These are phyloP conservation scores for Paradisaea rubra DNA, from an alignment of 2,113 vertebrate species.

Conservation along the genomic window DNA sequence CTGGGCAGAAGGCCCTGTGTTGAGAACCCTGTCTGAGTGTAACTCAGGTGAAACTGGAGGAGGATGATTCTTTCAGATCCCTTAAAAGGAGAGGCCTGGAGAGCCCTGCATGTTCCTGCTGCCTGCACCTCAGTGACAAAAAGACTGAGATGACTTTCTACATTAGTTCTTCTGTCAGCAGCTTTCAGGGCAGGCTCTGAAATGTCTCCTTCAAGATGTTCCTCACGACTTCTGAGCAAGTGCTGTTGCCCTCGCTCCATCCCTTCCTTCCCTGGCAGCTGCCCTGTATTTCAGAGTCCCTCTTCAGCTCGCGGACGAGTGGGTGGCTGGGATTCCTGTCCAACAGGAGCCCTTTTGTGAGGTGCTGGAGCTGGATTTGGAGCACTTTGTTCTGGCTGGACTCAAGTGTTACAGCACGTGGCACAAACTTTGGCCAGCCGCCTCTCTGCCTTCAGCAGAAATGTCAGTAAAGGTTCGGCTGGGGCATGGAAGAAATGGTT, in stretches of 20 bases:
- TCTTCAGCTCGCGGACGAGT: not conserved
- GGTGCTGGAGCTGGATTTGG: slow-evolving; percentile 3
- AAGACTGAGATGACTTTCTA: not conserved
- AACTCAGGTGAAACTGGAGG: not conserved
- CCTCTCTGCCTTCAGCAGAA: slow-evolving; percentile 12
- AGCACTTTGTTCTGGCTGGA: slow-evolving; percentile 36
- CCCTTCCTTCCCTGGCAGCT: slow-evolving; percentile 12
- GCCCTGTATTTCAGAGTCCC: not conserved
- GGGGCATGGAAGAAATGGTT: not conserved
- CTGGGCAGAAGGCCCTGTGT: not conserved
- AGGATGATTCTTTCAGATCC: not conserved
- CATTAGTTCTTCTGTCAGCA: not conserved
- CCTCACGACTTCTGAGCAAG: not conserved
- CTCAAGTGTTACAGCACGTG: slow-evolving; percentile 22
- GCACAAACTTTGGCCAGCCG: not conserved
- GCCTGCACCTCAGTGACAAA: rapidly evolving
- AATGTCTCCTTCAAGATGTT: not conserved
- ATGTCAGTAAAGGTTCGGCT: slow-evolving; percentile 8
- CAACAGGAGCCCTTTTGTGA: slow-evolving; percentile 68
- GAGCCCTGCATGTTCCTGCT: not conserved
- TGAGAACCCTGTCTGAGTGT: not conserved
- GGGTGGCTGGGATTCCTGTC: slow-evolving; percentile 18
- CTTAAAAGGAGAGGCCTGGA: not conserved
- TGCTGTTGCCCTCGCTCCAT: not conserved
- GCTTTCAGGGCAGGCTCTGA: not conserved